Conservation (phyloP, 2,113 vertebrate species). For the Marmota monax region DNA sequence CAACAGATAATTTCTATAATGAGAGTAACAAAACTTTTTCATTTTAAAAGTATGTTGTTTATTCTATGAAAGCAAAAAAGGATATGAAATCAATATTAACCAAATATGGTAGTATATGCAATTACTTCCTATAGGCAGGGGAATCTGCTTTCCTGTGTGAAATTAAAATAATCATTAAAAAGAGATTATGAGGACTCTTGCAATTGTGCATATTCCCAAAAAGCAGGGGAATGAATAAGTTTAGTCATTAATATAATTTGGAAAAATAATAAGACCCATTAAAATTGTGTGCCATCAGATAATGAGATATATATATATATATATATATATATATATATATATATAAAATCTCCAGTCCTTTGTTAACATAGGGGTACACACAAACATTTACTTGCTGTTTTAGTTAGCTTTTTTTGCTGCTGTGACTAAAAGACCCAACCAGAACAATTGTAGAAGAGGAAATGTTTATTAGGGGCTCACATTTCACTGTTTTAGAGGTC, state of each 20-base stretch:
- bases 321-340: no score
- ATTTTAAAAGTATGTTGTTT: background rate
- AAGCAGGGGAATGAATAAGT: background rate
- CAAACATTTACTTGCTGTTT: background rate
- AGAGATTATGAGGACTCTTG: background rate
- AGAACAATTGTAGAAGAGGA: no score
- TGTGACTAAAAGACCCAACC: no score
- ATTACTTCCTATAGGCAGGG: background rate
- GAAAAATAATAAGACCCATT: background rate
- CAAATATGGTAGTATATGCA: background rate
- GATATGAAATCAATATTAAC: background rate
- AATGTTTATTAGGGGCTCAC: no score
- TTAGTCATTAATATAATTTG: background rate
- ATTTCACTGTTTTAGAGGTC: no score
- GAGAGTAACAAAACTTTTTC: background rate
- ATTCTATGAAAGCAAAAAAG: background rate
- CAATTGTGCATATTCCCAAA: background rate
- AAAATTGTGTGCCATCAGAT: slow-evolving; percentile 1
- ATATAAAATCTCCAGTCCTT: background rate
- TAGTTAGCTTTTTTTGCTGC: no score
- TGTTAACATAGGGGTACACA: background rate
- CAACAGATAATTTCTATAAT: background rate
- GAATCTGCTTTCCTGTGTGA: background rate
- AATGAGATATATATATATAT: background rate
- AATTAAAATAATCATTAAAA: background rate